phyloP scores from a whole-genome alignment of 2,797 vertebrate genomes.

The Paedocypris micromegethes region DNA sequence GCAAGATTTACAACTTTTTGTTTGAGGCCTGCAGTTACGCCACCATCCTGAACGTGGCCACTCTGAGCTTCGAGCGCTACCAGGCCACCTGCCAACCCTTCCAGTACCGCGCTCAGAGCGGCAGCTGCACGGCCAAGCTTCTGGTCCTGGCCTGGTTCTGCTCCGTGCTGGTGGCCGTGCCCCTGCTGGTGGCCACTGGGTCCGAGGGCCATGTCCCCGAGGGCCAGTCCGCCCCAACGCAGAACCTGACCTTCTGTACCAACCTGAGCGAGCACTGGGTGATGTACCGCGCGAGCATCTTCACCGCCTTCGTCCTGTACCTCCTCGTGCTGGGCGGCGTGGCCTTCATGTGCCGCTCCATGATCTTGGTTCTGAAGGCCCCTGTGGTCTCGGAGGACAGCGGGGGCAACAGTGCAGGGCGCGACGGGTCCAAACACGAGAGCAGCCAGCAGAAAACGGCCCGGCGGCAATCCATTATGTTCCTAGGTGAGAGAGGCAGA shows the following conservation, averaged over 20 bases:
- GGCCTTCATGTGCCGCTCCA: slow-evolving; percentile 84
- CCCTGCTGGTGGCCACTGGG: slow-evolving; percentile 81
- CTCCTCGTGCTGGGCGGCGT: slow-evolving; percentile 75
- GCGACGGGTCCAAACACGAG: slow-evolving; percentile 56
- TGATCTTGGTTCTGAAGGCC: slow-evolving; percentile 74
- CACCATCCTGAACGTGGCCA: slow-evolving; percentile 86
- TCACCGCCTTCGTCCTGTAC: slow-evolving; percentile 79
- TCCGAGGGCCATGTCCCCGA: slow-evolving; percentile 67
- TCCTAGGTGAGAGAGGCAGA: slow-evolving; percentile 75
- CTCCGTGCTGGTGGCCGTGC: slow-evolving; percentile 78
- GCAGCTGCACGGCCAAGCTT: slow-evolving; percentile 68
- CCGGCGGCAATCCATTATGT: slow-evolving; percentile 85
- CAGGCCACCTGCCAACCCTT: slow-evolving; percentile 92
- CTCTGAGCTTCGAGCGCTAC: slow-evolving; percentile 91
- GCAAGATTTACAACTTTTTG: slow-evolving; percentile 88
- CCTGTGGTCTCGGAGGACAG: slow-evolving; percentile 52
- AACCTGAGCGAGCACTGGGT: slow-evolving; percentile 77
- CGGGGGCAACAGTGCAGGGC: not conserved
- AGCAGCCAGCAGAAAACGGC: slow-evolving; percentile 67
- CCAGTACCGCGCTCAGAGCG: slow-evolving; percentile 70
- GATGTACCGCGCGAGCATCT: slow-evolving; percentile 81
- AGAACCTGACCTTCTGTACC: slow-evolving; percentile 88
- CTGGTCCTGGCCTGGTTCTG: slow-evolving; percentile 83
- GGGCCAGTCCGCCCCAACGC: slow-evolving; percentile 5
- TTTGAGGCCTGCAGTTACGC: slow-evolving; percentile 94